Evolutionary conservation across 1,140 invertebrate genomes (phyloP), one percentile per base, ranked within the genome.

Genomic region (Atta cephalotes): DNA sequence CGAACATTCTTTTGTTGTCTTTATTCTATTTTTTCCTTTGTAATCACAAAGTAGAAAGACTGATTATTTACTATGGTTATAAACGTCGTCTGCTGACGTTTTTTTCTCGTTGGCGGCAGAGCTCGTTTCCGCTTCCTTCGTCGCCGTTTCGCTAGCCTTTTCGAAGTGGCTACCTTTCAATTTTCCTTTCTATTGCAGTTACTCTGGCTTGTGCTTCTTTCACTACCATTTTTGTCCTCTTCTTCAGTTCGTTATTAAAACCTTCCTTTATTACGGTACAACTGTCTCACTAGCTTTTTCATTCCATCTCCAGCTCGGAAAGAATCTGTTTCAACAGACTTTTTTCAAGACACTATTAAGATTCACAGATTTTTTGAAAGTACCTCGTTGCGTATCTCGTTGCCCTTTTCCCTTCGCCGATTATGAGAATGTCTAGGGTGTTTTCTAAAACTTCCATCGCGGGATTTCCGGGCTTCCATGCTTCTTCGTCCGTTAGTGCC

Each of bases 31-130:
- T 68, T 68, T 65, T 53, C 12, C 18, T 63, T 68, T 7, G 14
- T 21, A 25, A 86, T 90, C 87, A 87, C 87, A 72, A 49, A 79
- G 60, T 16, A 65, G 60, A 35, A 49, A 14, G 7, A 49, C n/a
- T 28, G 77, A 79, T 92, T 92, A 93, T 93, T 93, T 94, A 93
- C 88, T 84, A 85, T 51, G 88, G 91, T 90, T 92, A 89, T 92
- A 93, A 93, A 93, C 82, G 92, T 92, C 90, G 78, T 76, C 72
- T 84, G 84, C 74, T 60, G 80, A 28, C 76, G 78, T 39, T 58
- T 78, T 25, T 77, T 74, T 71, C 65, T 74, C 12, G 31, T 53
- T 4, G 16, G 18, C 16, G 3, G 63, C 7, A 21, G 14, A 62
- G 18, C 21, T n/a, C 53, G 53, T 82, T 72, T 72, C 79, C 53